phyloP scores from a whole-genome alignment of 2,888 invertebrate species.

The Epirrhoe alternata region DNA sequence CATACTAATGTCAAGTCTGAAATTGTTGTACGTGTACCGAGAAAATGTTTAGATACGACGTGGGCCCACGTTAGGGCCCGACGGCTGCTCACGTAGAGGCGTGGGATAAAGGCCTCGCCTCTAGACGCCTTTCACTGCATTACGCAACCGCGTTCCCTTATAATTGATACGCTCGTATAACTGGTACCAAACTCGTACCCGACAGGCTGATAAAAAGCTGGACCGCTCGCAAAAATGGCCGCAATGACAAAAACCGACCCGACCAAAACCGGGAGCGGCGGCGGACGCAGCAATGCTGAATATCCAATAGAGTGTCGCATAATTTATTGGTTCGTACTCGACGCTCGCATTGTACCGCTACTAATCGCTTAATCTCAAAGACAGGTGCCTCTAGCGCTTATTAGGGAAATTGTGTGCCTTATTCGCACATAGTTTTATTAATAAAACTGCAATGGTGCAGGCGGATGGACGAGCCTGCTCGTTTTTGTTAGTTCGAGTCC shows the following conservation, averaged over 20 bases:
- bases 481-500: constrained; percentile 29
- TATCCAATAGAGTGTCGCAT: constrained; percentile 58
- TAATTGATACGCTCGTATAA: constrained; percentile 66
- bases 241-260: constrained; percentile 58
- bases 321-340: constrained; percentile 55
- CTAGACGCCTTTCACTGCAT: constrained; percentile 60
- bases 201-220: constrained; percentile 56
- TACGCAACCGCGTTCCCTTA: constrained; percentile 67
- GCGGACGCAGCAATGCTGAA: constrained; percentile 46
- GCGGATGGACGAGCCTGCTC: constrained; percentile 16
- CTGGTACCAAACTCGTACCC: constrained; percentile 55
- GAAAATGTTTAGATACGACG: constrained; percentile 42
- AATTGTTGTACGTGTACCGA: constrained; percentile 46
- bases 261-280: constrained; percentile 58
- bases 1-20: constrained; percentile 30
- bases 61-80: constrained; percentile 37
- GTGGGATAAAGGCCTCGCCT: constrained; percentile 52
- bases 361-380: constrained; percentile 67
- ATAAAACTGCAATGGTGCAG: constrained; percentile 29
- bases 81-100: constrained; percentile 50
- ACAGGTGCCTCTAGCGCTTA: constrained; percentile 59
- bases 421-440: constrained; percentile 45
- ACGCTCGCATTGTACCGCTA: constrained; percentile 39
- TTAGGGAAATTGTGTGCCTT: constrained; percentile 56
- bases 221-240: constrained; percentile 60